phyloP scores from a whole-genome alignment of 2,113 vertebrate genomes.

The Phyllostomus hastatus region DNA sequence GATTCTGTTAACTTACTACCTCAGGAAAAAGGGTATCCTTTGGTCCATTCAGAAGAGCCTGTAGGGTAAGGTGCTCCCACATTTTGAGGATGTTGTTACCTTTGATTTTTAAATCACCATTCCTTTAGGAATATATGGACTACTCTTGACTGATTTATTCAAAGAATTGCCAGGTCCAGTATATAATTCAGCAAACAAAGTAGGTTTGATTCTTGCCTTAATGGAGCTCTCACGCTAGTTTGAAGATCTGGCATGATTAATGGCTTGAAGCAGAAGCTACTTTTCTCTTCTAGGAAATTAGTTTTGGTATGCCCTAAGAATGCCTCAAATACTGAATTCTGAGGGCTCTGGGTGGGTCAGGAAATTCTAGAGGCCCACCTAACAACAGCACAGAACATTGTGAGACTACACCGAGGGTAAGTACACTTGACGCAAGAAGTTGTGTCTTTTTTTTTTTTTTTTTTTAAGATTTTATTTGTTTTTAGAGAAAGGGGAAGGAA shows the following conservation, averaged over 20 bases:
- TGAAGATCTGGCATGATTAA: not conserved
- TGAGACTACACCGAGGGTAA: not conserved
- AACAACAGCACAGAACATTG: not conserved
- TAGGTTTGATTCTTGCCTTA: not conserved
- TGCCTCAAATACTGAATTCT: not conserved
- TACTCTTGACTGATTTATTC: not conserved
- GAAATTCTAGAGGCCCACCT: not conserved
- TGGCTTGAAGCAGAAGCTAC: not conserved
- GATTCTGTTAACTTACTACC: not conserved
- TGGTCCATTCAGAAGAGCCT: not conserved
- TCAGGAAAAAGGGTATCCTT: not conserved
- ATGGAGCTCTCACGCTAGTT: not conserved
- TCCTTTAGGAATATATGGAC: not conserved
- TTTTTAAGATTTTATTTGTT: no score
- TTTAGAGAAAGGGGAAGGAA: no score
- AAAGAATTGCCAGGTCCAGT: not conserved
- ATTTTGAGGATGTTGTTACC: not conserved
- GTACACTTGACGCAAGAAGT: not conserved
- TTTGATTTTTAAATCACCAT: not conserved
- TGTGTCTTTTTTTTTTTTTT: not conserved
- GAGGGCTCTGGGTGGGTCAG: not conserved
- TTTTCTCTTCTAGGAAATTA: not conserved
- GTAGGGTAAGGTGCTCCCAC: not conserved
- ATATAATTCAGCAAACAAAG: not conserved
- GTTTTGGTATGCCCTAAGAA: not conserved